phyloP scores from a whole-genome alignment of 2,113 vertebrate species.

The Ivindomyrus marchei region DNA sequence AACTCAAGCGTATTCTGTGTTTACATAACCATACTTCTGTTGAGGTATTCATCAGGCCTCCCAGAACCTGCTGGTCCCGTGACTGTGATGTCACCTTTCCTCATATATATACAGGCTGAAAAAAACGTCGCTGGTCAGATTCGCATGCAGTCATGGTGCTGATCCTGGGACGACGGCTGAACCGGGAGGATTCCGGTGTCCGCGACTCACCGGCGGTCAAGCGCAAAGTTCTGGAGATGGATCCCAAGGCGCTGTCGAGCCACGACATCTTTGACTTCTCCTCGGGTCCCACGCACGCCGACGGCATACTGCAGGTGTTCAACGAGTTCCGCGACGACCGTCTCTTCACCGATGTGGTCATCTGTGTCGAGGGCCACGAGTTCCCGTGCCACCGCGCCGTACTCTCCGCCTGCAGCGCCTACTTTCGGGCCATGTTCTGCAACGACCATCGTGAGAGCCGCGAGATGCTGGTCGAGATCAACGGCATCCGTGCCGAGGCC shows the following conservation, averaged over 20 bases:
- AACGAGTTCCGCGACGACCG: constrained; percentile 90
- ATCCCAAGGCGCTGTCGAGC: constrained; percentile 73
- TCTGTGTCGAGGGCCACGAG: constrained; percentile 86
- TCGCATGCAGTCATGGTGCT: constrained; percentile 87
- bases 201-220: constrained; percentile 91
- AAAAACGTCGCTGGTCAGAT: neutral
- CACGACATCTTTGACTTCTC: constrained; percentile 89
- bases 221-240: constrained; percentile 96
- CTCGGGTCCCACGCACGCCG: constrained; percentile 85
- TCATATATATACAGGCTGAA: neutral
- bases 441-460: constrained; percentile 78
- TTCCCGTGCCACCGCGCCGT: constrained; percentile 90
- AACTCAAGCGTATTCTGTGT: neutral
- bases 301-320: constrained; percentile 91
- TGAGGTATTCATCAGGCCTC: neutral
- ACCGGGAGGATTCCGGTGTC: constrained; percentile 83
- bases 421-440: constrained; percentile 90
- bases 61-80: neutral
- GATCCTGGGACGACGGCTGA: constrained; percentile 90
- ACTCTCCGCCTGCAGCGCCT: constrained; percentile 88
- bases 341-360: constrained; percentile 89
- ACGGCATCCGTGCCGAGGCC: constrained; percentile 81
- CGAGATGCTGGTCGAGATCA: constrained; percentile 83
- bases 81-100: neutral
- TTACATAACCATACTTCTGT: neutral